phyloP scores from a whole-genome alignment of 2,888 invertebrate species.

The Diogma glabrata region DNA sequence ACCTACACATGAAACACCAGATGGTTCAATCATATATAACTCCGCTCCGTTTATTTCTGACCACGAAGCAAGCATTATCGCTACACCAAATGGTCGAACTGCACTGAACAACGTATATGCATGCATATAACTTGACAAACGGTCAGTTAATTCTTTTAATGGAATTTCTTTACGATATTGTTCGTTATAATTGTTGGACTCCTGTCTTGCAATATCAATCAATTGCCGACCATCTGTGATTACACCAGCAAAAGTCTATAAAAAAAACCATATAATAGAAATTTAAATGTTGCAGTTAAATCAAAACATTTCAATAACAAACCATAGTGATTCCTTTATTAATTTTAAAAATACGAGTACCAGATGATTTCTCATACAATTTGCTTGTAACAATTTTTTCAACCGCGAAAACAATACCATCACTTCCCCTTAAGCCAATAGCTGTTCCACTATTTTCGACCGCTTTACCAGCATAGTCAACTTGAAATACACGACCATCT shows the following conservation, averaged over 20 bases:
- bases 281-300: conserved; percentile 2
- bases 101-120: conserved; percentile 97
- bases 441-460: conserved; percentile 97
- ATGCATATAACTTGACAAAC: conserved; percentile 94
- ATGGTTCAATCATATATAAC: conserved; percentile 93
- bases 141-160: conserved; percentile 77
- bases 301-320: conserved; percentile 24
- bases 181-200: conserved; percentile 83
- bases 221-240: conserved; percentile 91
- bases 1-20: conserved; percentile 89
- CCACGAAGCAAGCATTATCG: conserved; percentile 78
- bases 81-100: conserved; percentile 94
- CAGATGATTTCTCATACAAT: conserved; percentile 84
- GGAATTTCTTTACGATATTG: conserved; percentile 85
- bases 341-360: conserved; percentile 82
- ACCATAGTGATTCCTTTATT: conserved; percentile 93
- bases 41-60: conserved; percentile 66
- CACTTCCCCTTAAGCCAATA: conserved; percentile 86
- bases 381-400: conserved; percentile 94
- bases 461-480: conserved; percentile 98
- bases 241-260: conserved; percentile 76
- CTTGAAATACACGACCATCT: conserved; percentile 98
- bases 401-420: conserved; percentile 94
- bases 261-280: conserved; percentile 21
- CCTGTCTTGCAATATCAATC: conserved; percentile 85